Percentiles rank a stretch among this genome's conserved stretches.
Conservation (phyloP, 2,113 vertebrate genomes). For the Pseudorhombus dupliciocellatus region DNA sequence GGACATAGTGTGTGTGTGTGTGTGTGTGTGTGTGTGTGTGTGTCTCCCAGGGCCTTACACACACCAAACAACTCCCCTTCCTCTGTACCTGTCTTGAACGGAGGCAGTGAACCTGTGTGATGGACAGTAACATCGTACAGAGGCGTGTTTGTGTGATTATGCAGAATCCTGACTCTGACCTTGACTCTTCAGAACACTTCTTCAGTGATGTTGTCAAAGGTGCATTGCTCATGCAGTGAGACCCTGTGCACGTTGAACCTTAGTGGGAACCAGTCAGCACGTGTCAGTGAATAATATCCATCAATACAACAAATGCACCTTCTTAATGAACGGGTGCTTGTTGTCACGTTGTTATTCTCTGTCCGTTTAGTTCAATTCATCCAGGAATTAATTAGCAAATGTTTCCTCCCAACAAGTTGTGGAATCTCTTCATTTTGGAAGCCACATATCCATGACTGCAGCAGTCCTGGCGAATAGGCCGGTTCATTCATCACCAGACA, state of each 20-base stretch:
- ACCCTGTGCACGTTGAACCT: background rate
- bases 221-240: background rate
- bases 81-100: conserved; percentile 23
- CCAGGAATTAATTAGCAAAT: background rate
- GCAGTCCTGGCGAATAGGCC: conserved; percentile 27
- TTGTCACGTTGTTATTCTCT: background rate
- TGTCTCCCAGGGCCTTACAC: conserved; percentile 10
- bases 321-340: background rate
- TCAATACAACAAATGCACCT: too few species aligned
- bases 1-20: conserved; percentile 3
- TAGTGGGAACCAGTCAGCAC: too few species aligned
- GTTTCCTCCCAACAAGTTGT: background rate
- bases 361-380: background rate
- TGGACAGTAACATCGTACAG: conserved; percentile 35
- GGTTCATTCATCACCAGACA: conserved; percentile 59
- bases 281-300: too few species aligned
- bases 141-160: conserved; percentile 18
- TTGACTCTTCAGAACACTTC: background rate
- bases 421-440: conserved; percentile 30
- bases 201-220: too few species aligned
- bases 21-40: conserved; percentile 16
- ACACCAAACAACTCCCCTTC: conserved; percentile 19
- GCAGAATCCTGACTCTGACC: background rate
- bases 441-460: conserved; percentile 7
- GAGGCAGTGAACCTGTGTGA: conserved; percentile 33